These are phyloP conservation scores for Capricornis sumatraensis DNA, from an alignment of 2,113 vertebrate genomes.

Conservation along the genomic window DNA sequence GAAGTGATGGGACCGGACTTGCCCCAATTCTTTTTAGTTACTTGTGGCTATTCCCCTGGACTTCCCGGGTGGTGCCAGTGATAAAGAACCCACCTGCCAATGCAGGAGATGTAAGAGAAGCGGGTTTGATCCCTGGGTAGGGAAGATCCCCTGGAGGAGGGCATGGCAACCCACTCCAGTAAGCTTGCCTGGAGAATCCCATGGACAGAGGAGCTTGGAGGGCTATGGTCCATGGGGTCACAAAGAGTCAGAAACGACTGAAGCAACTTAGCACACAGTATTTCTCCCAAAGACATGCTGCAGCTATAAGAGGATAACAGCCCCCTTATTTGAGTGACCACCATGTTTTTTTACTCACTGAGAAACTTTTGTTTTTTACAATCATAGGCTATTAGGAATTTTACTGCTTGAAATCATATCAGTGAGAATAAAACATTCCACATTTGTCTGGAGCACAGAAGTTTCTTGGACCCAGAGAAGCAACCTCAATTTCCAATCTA, in stretches of 20 bases:
- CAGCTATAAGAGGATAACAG: background rate
- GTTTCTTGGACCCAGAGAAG: constrained; percentile 7
- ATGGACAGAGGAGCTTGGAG: background rate
- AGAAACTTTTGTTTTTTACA: constrained; percentile 18
- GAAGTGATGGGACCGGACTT: background rate
- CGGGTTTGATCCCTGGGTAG: background rate
- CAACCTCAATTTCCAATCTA: constrained; percentile 23
- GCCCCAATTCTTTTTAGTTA: background rate
- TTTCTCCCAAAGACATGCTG: background rate
- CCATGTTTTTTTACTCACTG: background rate
- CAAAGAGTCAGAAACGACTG: background rate
- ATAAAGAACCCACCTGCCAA: background rate
- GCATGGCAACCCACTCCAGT: background rate
- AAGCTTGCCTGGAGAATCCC: background rate
- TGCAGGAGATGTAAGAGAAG: background rate
- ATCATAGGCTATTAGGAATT: background rate
- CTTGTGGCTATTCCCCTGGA: background rate
- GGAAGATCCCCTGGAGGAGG: background rate
- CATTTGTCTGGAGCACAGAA: background rate
- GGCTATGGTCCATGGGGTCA: background rate
- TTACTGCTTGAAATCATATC: constrained; percentile 6
- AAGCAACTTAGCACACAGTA: background rate
- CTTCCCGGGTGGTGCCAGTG: background rate
- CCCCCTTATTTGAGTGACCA: background rate
- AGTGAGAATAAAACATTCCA: background rate